Base-by-base conservation (phyloP, 2,888 invertebrate genomes). In the Plebejus anna region DNA sequence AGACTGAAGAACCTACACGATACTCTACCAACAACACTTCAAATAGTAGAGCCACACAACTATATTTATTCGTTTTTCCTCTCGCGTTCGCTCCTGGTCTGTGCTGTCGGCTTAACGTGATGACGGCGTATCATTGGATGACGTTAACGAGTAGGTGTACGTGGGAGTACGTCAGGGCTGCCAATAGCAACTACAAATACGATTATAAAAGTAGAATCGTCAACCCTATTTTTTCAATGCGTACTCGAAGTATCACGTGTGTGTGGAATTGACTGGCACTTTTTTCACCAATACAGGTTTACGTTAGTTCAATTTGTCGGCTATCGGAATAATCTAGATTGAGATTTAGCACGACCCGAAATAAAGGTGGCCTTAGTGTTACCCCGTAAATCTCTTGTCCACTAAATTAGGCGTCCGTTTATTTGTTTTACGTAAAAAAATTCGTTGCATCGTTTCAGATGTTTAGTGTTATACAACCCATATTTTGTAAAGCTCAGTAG, bases 121-220 rank as follows among this genome's bases (percentile, higher is more conserved):
- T 88, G 90, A 88, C 87, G 88, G 83, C 86, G 87, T 87, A 89
- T 90, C 90, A 88, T 85, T 85, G 86, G 86, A 85, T 87, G 87
- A 87, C 85, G 87, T 81, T 66, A 77, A 79, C 76, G 82, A 81
- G 81, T 77, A 80, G 79, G 81, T 81, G 82, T 84, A 51, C 28
- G 51, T 72, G 72, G 73, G 32, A 32, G 28, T 73, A 47, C 42
- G 32, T n/a, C 22, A 51, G 70, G 76, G 22, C 32, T 57, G 32
- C 66, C 66, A 66, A 66, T 66, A 7, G 6, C 66, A 36, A 32
- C 13, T 13, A 66, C 32, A 16, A 36, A 66, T 13, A 66, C 66
- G 28, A 61, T 55, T 66, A 66, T 13, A 66, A 36, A 66, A 32
- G 22, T 0, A 57, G 57, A 13, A 51, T n/a, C 4, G 36, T 7